A percentile compares a stretch with the other conserved stretches of the same genome.
Evolutionary conservation across 2,888 invertebrate species (phyloP).

Genomic region (Rugalucina vietnamica): DNA sequence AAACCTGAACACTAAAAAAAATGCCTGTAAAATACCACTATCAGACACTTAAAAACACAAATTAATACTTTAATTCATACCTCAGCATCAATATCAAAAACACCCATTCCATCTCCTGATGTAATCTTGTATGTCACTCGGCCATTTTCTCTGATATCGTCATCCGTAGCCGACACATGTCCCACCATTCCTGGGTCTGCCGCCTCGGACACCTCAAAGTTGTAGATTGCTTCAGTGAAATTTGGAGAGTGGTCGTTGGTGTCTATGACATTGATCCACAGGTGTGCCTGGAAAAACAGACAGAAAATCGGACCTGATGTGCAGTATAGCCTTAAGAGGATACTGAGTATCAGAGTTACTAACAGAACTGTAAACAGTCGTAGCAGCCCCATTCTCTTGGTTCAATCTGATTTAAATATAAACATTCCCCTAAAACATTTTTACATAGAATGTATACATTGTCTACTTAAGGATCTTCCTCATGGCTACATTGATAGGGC

Average conservation of each 20-base stretch:
- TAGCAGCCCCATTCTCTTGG: too few species aligned
- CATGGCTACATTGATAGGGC: too few species aligned
- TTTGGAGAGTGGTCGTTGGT: slow-evolving; percentile 56
- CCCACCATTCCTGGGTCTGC: slow-evolving; percentile 11
- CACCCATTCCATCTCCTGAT: slow-evolving; percentile 19
- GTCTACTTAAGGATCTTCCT: too few species aligned
- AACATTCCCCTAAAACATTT: too few species aligned
- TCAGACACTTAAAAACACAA: too few species aligned
- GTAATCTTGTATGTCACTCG: slow-evolving; percentile 48
- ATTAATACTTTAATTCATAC: too few species aligned
- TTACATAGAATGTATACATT: too few species aligned
- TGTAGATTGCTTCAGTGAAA: slow-evolving; percentile 37
- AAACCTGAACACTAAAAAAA: too few species aligned
- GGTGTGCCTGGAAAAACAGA: background rate
- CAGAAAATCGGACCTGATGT: background rate
- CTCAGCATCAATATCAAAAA: slow-evolving; percentile 32
- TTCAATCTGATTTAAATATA: too few species aligned
- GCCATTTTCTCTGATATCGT: slow-evolving; percentile 53
- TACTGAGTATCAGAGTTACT: too few species aligned
- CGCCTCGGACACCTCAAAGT: slow-evolving; percentile 42
- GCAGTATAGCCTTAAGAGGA: background rate
- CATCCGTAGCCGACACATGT: slow-evolving; percentile 43
- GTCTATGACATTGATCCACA: slow-evolving; percentile 40
- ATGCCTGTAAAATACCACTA: too few species aligned
- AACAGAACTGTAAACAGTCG: too few species aligned